phyloP scores from a whole-genome alignment of 2,797 vertebrate species.

The Anomalospiza imberbis region DNA sequence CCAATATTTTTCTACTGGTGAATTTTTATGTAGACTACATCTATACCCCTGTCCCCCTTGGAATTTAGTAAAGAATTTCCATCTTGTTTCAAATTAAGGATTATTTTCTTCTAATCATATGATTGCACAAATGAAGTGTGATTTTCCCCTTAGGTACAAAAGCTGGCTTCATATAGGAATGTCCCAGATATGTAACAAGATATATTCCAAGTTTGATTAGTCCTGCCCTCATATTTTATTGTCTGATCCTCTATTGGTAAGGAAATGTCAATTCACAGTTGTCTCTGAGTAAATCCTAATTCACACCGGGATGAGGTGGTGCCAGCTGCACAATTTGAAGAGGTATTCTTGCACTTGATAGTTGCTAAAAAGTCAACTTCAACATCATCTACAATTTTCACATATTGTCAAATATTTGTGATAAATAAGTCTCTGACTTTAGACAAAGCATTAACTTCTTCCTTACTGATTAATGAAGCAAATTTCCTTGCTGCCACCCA shows the following conservation, averaged over 20 bases:
- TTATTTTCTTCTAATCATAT: neutral
- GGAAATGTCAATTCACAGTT: neutral
- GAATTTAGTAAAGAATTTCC: neutral
- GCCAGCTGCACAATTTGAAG: neutral
- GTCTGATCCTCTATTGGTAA: neutral
- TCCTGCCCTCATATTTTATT: neutral
- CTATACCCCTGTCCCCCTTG: neutral
- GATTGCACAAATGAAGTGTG: neutral
- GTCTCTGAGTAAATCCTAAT: neutral
- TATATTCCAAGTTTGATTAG: neutral
- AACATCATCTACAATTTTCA: neutral
- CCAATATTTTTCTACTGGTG: neutral
- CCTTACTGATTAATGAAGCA: neutral
- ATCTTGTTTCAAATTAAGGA: neutral
- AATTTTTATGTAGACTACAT: neutral
- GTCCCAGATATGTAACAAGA: neutral
- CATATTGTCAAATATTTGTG: neutral
- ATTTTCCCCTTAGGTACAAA: neutral
- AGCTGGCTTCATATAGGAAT: neutral
- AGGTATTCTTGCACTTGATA: neutral
- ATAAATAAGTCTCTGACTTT: neutral
- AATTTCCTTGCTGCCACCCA: neutral
- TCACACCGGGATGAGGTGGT: neutral
- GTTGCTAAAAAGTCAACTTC: neutral
- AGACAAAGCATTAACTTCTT: neutral